A percentile compares a stretch with the other conserved stretches of the same genome.
These are phyloP conservation scores for Apamea monoglypha DNA, from an alignment of 2,888 invertebrate genomes.

Conservation along the genomic window DNA sequence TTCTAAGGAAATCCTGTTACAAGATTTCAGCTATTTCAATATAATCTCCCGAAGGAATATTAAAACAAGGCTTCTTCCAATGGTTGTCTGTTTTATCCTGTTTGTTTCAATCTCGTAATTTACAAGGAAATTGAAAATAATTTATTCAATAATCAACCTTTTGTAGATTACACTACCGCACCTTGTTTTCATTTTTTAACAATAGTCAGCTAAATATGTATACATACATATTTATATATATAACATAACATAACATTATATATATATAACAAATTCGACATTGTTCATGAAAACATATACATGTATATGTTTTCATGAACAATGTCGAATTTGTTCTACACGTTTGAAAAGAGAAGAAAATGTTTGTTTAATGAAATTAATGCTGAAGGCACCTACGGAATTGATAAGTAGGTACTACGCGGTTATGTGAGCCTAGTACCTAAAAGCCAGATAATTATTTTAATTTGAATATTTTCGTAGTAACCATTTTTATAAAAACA, in stretches of 20 bases:
- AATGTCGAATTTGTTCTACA: not conserved
- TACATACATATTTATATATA: too few species aligned
- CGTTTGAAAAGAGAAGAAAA: slow-evolving; percentile 24
- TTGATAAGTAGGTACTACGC: slow-evolving; percentile 3
- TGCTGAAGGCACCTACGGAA: slow-evolving; percentile 9
- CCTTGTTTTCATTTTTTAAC: slow-evolving; percentile 14
- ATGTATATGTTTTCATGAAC: slow-evolving; percentile 21
- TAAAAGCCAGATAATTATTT: not conserved
- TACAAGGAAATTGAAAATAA: slow-evolving; percentile 26
- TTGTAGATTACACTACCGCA: slow-evolving; percentile 4
- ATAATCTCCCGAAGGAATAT: not conserved
- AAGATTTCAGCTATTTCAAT: not conserved
- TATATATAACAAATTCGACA: slow-evolving; percentile 4
- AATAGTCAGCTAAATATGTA: slow-evolving; percentile 16
- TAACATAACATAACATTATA: too few species aligned
- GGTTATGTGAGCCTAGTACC: slow-evolving; percentile 7
- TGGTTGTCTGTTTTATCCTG: not conserved
- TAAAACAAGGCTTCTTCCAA: not conserved
- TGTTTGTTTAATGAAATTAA: slow-evolving; percentile 27
- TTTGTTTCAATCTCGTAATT: not conserved
- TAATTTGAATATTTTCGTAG: not conserved
- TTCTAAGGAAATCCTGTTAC: not conserved
- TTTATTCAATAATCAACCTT: slow-evolving; percentile 36
- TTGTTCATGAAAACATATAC: slow-evolving; percentile 21
- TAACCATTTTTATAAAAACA: not conserved